Percentiles rank a stretch among this genome's conserved stretches.
Evolutionary conservation across 2,113 vertebrate genomes (phyloP).

Genomic region (Illadopsis cleaveri): DNA sequence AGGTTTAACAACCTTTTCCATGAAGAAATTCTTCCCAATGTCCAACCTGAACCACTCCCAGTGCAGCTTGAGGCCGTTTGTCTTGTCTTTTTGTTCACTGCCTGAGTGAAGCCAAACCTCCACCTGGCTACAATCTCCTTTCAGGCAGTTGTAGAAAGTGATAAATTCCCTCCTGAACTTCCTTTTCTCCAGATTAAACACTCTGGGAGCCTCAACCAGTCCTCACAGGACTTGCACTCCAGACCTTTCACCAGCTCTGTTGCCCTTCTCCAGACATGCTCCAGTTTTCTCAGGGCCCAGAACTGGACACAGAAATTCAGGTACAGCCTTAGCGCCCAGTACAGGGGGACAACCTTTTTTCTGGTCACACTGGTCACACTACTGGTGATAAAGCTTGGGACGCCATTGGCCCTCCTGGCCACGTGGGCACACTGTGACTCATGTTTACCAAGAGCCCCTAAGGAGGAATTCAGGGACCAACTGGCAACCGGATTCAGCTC

Average conservation of each 20-base stretch:
- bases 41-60: background rate
- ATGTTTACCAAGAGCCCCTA: background rate
- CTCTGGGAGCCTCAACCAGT: rapidly evolving
- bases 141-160: background rate
- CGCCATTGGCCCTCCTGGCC: background rate
- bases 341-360: background rate
- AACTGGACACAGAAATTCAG: too few species aligned
- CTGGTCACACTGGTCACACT: background rate
- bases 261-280: rapidly evolving
- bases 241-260: too few species aligned
- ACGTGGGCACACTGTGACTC: background rate
- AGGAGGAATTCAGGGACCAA: background rate
- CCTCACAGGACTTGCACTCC: background rate
- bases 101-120: background rate
- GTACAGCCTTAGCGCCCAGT: background rate
- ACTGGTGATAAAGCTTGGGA: background rate
- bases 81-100: background rate
- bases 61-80: background rate
- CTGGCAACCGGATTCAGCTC: background rate
- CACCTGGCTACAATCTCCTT: background rate
- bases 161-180: background rate
- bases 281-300: background rate
- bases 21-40: background rate
- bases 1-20: background rate
- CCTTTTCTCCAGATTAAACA: background rate